Base-by-base conservation (phyloP, 2,888 invertebrate genomes). In the Dermolepida albohirtum region DNA sequence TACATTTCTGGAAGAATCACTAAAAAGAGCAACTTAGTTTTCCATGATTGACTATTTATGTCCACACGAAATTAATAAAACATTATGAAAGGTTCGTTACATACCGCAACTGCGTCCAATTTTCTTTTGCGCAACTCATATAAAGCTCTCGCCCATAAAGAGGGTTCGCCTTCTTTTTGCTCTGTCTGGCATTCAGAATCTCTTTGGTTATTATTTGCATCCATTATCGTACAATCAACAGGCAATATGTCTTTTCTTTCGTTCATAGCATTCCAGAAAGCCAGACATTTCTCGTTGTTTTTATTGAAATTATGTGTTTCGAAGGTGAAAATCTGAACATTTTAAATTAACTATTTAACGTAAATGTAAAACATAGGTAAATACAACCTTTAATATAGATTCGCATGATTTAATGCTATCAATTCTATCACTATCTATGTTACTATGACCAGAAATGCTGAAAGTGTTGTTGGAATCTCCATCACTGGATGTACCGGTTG, bases 351-450 rank as follows among this genome's bases (percentile, higher is more conserved):
- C 10, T 11, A 17, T 39, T 34, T 55, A 10, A 29, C 10, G n/a
- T 16, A 47, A 27, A 14, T 49, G 11, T 12, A 0, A 39, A 11
- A 43, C 50, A 2, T 34, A 34, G 6, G 1, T 34, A 34, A 34
- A 10, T 10, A 34, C 1, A 5, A 71, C 70, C 66, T 71, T 71
- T 14, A 70, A 51, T n/a, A 69, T 41, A 14, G 72, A 72, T 51
- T 72, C 72, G 27, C 72, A 70, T 14, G 72, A 70, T 34, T 55
- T 68, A 39, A 72, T 55, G 16, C 62, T 70, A 50, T 72, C 72
- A 40, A 54, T 4, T 29, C 52, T 68, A 11, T 66, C 67, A 27
- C 43, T 68, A 29, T 16, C 22, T 22, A 29, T 11, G 44, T 41
- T 62, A 43, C 39, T 51, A 39, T 51, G 52, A 27, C 47, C 16